Base-by-base conservation (phyloP, 2,888 invertebrate species). In the Lepetodrilus schrolli region DNA sequence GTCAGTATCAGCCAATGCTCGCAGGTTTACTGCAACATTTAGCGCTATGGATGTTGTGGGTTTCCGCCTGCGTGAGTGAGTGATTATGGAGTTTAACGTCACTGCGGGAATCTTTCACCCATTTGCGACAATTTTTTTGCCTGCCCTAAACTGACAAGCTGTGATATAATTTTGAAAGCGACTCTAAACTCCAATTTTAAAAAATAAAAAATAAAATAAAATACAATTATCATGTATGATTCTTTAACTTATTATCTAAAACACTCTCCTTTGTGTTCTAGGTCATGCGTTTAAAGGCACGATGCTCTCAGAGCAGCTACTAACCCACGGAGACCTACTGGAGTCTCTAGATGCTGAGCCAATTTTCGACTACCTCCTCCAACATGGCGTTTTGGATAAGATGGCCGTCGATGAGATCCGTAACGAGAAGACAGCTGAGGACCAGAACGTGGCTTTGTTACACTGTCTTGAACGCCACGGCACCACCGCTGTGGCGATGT, bases 351-450 rank as follows among this genome's bases (percentile, higher is more conserved):
- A 90, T 74, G 83, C 89, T 0, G 88, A 88, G 65, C 85, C 86
- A 38, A 85, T 89, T 66, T 85, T 88, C 72, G 89, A 88, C 77
- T 90, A 90, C 76, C 85, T 90, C 17, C 71, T 87, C 21, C 89
- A 88, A 73, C 87, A 89, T 80, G 85, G 88, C 5, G 88, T 86
- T 26, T 82, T 88, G 36, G 83, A 85, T 74, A 77, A 83, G 50
- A 75, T 70, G 7, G 79, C 77, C n/a, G 78, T 84, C 26, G 81
- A 82, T 50, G 76, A 76, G 47, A 83, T 88, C 66, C 75, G 82
- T 47, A 78, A 76, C 66, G 84, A 84, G 72, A 79, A 80, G 79
- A 83, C 75, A 72, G 47, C 58, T 21, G 37, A 26, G 71, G 81
- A 86, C 76, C 80, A 84, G 50, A 90, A 90, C 76, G 77, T 80